phyloP scores from a whole-genome alignment of 2,113 vertebrate species.

The Hemiscyllium ocellatum region DNA sequence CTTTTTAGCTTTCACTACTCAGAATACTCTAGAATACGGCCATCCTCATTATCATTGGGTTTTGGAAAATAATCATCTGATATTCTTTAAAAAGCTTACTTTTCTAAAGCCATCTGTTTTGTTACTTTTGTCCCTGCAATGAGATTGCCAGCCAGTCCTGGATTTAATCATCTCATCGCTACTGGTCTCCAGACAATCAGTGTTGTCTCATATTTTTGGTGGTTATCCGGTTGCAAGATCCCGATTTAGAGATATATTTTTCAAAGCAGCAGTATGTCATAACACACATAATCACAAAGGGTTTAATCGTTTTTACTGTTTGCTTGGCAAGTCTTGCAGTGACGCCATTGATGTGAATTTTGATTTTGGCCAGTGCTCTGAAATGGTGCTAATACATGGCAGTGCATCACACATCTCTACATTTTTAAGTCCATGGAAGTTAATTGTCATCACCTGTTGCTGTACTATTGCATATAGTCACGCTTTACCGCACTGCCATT shows the following conservation, averaged over 20 bases:
- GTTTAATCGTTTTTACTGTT: not conserved
- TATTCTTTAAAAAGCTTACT: not conserved
- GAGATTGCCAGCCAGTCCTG: not conserved
- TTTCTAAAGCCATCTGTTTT: constrained; percentile 4
- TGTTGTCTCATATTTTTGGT: not conserved
- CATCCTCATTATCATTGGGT: not conserved
- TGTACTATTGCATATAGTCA: not conserved
- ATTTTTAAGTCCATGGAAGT: not conserved
- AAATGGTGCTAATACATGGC: not conserved
- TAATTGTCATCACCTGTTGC: not conserved
- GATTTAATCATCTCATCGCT: not conserved
- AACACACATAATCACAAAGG: not conserved
- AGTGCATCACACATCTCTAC: not conserved
- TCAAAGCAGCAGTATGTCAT: not conserved
- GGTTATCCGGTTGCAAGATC: not conserved
- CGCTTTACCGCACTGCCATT: not conserved
- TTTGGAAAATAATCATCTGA: not conserved
- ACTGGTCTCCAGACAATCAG: not conserved
- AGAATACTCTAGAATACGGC: not conserved
- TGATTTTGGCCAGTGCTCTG: not conserved
- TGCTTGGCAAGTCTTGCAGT: not conserved
- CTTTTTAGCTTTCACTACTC: not conserved
- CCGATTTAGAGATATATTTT: not conserved
- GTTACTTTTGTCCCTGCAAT: not conserved
- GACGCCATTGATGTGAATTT: not conserved